A percentile compares a stretch with the other conserved stretches of the same genome.
phyloP scores from a whole-genome alignment of 2,797 vertebrate genomes.

The Helicolenus hilgendorfi region DNA sequence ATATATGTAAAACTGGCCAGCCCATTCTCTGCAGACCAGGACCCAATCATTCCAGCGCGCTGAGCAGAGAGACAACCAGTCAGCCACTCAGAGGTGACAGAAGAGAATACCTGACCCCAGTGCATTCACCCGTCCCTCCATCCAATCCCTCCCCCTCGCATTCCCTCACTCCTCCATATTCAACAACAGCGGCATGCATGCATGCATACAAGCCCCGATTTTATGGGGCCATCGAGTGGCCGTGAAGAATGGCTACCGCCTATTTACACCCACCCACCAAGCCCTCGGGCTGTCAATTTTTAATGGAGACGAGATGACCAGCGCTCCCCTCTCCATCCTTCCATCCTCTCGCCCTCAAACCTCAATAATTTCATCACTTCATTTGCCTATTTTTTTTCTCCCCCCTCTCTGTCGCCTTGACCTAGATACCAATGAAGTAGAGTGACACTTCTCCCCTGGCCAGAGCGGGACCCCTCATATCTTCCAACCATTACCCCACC shows the following conservation, averaged over 20 bases:
- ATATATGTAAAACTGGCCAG: constrained; percentile 85
- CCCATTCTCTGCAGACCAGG: constrained; percentile 82
- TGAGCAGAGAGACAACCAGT: constrained; percentile 80
- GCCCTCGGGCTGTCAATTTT: constrained; percentile 78
- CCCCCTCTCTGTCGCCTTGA: constrained; percentile 83
- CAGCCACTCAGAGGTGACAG: constrained; percentile 82
- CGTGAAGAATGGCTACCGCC: constrained; percentile 73
- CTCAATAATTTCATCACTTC: constrained; percentile 85
- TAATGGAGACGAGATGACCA: constrained; percentile 84
- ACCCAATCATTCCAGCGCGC: constrained; percentile 82
- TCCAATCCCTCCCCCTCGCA: constrained; percentile 54
- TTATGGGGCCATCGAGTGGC: constrained; percentile 70
- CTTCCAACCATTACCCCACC: constrained; percentile 50
- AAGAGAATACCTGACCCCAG: constrained; percentile 79
- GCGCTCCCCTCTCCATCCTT: constrained; percentile 56
- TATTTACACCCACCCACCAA: constrained; percentile 50
- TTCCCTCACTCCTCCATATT: constrained; percentile 82
- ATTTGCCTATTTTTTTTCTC: constrained; percentile 83
- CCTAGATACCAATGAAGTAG: constrained; percentile 91
- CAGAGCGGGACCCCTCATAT: constrained; percentile 81
- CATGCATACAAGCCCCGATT: constrained; percentile 73
- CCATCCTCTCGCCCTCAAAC: constrained; percentile 50
- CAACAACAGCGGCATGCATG: constrained; percentile 68
- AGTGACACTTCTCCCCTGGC: constrained; percentile 90
- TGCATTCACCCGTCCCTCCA: constrained; percentile 69